These are phyloP conservation scores for Gymnocheta viridis DNA, from an alignment of 2,888 invertebrate species.

Conservation along the genomic window DNA sequence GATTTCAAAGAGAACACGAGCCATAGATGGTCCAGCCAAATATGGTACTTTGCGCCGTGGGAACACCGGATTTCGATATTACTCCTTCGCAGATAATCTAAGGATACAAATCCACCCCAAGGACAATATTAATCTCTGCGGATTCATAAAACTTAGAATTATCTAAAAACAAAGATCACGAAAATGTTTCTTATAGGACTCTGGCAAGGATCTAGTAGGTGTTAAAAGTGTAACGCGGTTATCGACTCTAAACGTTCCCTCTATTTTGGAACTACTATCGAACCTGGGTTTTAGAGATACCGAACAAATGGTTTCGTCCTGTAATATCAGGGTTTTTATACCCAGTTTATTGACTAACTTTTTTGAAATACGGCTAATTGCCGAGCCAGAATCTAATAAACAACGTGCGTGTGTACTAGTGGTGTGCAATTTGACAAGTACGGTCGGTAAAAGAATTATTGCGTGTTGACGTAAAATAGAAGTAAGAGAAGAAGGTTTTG, in stretches of 20 bases:
- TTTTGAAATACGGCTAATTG: slow-evolving; percentile 2
- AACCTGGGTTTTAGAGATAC: not conserved
- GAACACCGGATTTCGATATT: not conserved
- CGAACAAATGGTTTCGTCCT: slow-evolving; percentile 7
- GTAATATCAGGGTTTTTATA: not conserved
- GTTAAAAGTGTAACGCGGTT: not conserved
- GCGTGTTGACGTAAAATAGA: not conserved
- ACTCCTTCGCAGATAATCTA: too few relatives aligned
- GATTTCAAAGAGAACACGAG: not conserved
- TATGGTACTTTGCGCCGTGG: not conserved
- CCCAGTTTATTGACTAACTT: not conserved
- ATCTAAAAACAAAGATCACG: not conserved
- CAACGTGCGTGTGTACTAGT: not conserved
- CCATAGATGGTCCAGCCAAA: slow-evolving; percentile 6
- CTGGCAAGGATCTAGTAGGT: not conserved
- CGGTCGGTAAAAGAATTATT: slow-evolving; percentile 1
- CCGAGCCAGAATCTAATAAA: slow-evolving; percentile 17
- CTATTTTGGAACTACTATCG: not conserved
- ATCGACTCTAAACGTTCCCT: slow-evolving; percentile 22
- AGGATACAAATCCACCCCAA: too few relatives aligned
- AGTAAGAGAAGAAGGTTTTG: not conserved
- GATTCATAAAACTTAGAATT: slow-evolving; percentile 15
- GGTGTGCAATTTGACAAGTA: not conserved
- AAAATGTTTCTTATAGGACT: not conserved
- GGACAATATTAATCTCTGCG: too few relatives aligned